Percentiles rank a stretch among this genome's conserved stretches.
phyloP scores from a whole-genome alignment of 2,888 invertebrate genomes.

The Brachylomia viminalis region DNA sequence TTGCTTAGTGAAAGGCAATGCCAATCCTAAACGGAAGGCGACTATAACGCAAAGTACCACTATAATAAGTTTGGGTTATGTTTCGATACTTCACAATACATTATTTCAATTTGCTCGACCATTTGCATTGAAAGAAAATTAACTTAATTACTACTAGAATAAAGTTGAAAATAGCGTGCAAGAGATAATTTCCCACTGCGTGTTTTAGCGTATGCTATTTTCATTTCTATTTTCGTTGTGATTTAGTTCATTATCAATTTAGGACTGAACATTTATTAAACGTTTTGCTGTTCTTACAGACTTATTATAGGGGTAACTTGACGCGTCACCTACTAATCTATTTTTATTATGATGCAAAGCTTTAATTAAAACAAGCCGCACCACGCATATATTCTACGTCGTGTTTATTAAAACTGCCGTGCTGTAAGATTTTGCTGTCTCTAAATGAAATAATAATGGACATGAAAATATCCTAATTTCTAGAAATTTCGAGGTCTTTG shows the following conservation, averaged over 20 bases:
- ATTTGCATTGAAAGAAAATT: not conserved
- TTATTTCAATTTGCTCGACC: not conserved
- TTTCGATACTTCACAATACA: not conserved
- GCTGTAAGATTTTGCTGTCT: constrained; percentile 26
- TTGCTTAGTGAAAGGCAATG: constrained; percentile 4
- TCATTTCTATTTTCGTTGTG: not conserved
- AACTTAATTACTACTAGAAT: not conserved
- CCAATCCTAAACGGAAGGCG: not conserved
- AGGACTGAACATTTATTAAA: not conserved
- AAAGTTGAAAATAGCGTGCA: constrained; percentile 2
- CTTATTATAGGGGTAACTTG: not conserved
- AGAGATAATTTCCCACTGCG: not conserved
- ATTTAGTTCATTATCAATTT: constrained; percentile 4
- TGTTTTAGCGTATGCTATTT: constrained; percentile 7
- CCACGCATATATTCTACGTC: not conserved
- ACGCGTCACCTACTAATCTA: not conserved
- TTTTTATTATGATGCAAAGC: constrained; percentile 3
- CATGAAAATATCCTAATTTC: constrained; percentile 34
- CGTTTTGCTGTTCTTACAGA: not conserved
- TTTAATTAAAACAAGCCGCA: not conserved
- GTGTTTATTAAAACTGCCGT: constrained; percentile 28
- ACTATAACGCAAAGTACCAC: constrained; percentile 18
- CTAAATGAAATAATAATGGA: constrained; percentile 37
- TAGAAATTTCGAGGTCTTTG: constrained; percentile 46
- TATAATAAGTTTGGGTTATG: constrained; percentile 21